Evolutionary conservation across 2,888 invertebrate species (phyloP).

Genomic region (Enchytraeus crypticus): DNA sequence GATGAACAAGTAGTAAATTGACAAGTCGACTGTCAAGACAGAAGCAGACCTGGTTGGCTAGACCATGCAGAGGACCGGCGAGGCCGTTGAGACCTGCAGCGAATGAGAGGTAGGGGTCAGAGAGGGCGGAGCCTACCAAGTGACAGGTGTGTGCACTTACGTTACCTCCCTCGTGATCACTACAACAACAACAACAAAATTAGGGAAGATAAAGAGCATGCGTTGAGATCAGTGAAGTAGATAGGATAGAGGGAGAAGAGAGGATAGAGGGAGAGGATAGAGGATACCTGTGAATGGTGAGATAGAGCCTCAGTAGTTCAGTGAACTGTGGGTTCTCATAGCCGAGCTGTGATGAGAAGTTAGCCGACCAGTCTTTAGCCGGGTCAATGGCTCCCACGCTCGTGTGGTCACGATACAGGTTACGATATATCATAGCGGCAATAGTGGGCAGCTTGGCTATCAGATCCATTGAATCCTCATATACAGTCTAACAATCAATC

Average conservation of each 20-base stretch:
- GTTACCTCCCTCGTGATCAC: slow-evolving; percentile 93
- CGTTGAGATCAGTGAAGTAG: no score
- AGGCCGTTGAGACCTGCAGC: slow-evolving; percentile 86
- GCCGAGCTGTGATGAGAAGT: slow-evolving; percentile 80
- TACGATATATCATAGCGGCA: slow-evolving; percentile 87
- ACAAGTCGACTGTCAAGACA: no score
- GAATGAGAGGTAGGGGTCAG: slow-evolving; percentile 86
- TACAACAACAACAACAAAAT: slow-evolving; percentile 43
- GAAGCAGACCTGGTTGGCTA: slow-evolving; percentile 85
- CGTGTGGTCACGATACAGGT: slow-evolving; percentile 68
- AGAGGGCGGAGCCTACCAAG: slow-evolving; percentile 83
- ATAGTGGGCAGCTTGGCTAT: slow-evolving; percentile 89
- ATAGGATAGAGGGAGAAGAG: no score
- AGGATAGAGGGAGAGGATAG: no score
- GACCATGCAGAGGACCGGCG: slow-evolving; percentile 88
- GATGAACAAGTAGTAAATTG: no score
- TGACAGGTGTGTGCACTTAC: slow-evolving; percentile 91
- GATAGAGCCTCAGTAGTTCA: slow-evolving; percentile 83
- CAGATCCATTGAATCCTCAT: slow-evolving; percentile 87
- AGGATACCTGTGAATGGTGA: slow-evolving; percentile 84
- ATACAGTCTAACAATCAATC: no score
- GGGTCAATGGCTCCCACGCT: slow-evolving; percentile 80
- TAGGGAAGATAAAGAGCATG: no score
- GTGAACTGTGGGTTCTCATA: slow-evolving; percentile 69
- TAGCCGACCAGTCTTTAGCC: slow-evolving; percentile 83